phyloP scores from a whole-genome alignment of 1,140 invertebrate genomes.

The Conus betulinus region DNA sequence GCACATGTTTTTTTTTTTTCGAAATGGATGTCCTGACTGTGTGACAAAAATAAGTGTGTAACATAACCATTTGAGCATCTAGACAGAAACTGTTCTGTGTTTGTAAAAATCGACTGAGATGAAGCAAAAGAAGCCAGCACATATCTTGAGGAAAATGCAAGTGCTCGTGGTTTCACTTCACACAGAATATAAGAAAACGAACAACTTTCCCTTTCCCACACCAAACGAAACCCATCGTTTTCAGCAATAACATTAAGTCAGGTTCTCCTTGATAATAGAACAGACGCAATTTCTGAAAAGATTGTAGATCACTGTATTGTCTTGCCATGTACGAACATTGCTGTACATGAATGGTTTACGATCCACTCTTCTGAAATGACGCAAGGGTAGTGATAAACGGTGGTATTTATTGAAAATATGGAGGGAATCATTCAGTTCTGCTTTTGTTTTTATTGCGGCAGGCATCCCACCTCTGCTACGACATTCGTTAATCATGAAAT shows the following conservation, averaged over 20 bases:
- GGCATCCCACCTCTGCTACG: neutral
- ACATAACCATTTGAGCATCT: neutral
- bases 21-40: no score
- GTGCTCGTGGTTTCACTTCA: neutral
- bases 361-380: neutral
- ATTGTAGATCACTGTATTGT: constrained; percentile 3
- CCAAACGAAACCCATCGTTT: neutral
- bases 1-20: no score
- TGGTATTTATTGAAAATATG: constrained; percentile 4
- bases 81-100: no score
- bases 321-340: neutral
- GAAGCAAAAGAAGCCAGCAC: no score
- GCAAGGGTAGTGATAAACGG: no score
- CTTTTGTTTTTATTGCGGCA: neutral
- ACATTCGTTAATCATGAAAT: neutral
- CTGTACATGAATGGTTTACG: neutral
- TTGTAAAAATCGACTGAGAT: no score
- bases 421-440: neutral
- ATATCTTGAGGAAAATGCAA: no score
- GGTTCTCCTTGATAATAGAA: neutral
- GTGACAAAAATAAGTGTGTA: neutral
- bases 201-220: neutral
- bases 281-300: neutral
- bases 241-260: no score
- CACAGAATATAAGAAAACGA: neutral